Base-by-base conservation (phyloP, 2,113 vertebrate species). In the Podilymbus podiceps region DNA sequence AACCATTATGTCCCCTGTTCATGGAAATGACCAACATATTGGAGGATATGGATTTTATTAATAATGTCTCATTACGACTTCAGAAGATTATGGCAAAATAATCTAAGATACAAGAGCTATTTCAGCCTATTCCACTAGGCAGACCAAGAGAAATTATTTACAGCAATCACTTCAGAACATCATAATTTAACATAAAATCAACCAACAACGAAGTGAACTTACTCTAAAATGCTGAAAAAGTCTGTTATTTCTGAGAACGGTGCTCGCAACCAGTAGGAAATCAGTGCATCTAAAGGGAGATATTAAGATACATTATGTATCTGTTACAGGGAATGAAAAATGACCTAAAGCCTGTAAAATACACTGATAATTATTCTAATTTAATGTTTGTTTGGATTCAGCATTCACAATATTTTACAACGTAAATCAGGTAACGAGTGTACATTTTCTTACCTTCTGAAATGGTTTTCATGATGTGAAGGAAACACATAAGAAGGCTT, bases 381-480 rank as follows among this genome's bases (percentile, higher is more conserved):
- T 53, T 68, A 38, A 55, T 4, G 8, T 42, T 78, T 18, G 24
- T 52, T 71, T 59, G 46, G 69, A 88, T 88, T 80, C 50, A 86
- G 44, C 15, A 60, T 33, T 46, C 69, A 47, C 35, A 71, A 24
- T 21, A 75, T 30, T 67, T 94, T 72, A 72, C 16, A 60, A 12
- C 15, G 1, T 14, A 87, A 78, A 44, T n/a, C 31, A 84, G 50
- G 23, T 5, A 56, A 24, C 0, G 16, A 55, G 25, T 2, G 15
- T 11, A 17, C 6, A 28, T 86, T 53, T 80, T 42, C 94, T 98
- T 97, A 99, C 99, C 99, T 94, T 99, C 99, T 0, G 99, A 99
- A 97, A 99, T 99, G 53, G 99, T 99, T 98, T 99, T 99, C 99
- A 99, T 99, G 85, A 99, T 99, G 98, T 99, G 99, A 90, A 99